These are phyloP conservation scores for Pseudomugil gertrudae DNA, from an alignment of 2,797 vertebrate genomes.

Conservation along the genomic window DNA sequence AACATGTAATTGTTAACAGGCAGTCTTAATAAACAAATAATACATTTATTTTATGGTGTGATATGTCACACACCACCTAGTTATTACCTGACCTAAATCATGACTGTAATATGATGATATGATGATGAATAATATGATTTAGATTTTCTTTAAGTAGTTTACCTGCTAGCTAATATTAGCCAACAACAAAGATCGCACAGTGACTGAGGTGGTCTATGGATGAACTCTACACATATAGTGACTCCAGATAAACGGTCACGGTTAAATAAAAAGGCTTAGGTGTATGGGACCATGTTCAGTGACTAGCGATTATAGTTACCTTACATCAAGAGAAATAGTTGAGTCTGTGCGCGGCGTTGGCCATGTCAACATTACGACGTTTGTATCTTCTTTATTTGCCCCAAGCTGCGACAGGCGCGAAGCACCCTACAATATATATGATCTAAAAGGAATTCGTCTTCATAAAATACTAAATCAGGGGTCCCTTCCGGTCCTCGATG, in stretches of 20 bases:
- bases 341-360: background rate
- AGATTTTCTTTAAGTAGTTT: background rate
- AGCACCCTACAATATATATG: background rate
- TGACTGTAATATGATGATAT: background rate
- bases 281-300: background rate
- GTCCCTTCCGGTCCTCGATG: no score
- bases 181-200: background rate
- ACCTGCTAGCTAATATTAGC: constrained; percentile 7
- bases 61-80: no score
- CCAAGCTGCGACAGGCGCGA: background rate
- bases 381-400: constrained; percentile 24
- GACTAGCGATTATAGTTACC: constrained; percentile 23
- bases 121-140: no score
- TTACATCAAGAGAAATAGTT: constrained; percentile 13
- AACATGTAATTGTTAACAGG: background rate
- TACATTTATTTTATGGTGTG: background rate
- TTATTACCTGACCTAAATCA: no score
- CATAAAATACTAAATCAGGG: fast-evolving
- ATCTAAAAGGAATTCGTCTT: fast-evolving
- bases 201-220: background rate
- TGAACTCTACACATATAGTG: background rate
- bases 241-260: background rate
- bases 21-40: background rate
- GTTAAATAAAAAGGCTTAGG: fast-evolving
- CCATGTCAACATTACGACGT: background rate